Conservation (phyloP, 2,113 vertebrate species). For the Morone chrysops region DNA sequence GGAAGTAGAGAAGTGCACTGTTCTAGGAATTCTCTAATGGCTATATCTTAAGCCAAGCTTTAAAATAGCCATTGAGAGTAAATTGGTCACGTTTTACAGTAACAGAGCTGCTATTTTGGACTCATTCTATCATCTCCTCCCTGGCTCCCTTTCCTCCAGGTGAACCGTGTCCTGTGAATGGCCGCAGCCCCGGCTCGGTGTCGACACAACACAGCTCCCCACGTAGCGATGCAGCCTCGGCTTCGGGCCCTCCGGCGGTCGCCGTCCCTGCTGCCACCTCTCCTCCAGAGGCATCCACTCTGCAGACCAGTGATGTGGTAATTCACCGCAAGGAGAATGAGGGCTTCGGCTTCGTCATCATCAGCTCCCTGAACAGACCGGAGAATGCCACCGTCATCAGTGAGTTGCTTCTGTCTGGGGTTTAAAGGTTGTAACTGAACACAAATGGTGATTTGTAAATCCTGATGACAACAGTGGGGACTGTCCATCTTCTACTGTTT, state of each 20-base stretch:
- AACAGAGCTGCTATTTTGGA: not conserved
- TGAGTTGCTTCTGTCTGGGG: conserved; percentile 79
- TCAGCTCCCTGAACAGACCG: conserved; percentile 97
- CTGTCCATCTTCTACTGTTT: not conserved
- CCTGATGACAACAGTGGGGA: not conserved
- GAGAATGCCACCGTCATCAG: conserved; percentile 94
- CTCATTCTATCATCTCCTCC: not conserved
- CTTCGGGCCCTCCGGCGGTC: conserved; percentile 77
- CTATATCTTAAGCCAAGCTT: conserved; percentile 9
- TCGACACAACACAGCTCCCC: conserved; percentile 97
- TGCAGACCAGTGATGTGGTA: conserved; percentile 93
- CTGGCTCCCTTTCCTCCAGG: conserved; percentile 81
- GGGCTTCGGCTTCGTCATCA: conserved; percentile 99
- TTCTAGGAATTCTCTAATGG: not conserved
- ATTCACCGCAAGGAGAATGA: conserved; percentile 98
- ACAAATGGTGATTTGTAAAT: conserved; percentile 1
- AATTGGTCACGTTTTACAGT: not conserved
- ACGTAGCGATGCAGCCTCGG: conserved; percentile 88
- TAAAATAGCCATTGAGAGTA: not conserved
- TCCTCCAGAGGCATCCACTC: conserved; percentile 86
- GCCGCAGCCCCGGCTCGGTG: conserved; percentile 93
- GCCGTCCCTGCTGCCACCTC: conserved; percentile 59
- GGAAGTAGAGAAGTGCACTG: conserved; percentile 13
- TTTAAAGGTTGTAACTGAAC: conserved; percentile 4
- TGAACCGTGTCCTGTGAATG: conserved; percentile 94